Conservation (phyloP, 2,888 invertebrate genomes). For the Sipunculus nudus region DNA sequence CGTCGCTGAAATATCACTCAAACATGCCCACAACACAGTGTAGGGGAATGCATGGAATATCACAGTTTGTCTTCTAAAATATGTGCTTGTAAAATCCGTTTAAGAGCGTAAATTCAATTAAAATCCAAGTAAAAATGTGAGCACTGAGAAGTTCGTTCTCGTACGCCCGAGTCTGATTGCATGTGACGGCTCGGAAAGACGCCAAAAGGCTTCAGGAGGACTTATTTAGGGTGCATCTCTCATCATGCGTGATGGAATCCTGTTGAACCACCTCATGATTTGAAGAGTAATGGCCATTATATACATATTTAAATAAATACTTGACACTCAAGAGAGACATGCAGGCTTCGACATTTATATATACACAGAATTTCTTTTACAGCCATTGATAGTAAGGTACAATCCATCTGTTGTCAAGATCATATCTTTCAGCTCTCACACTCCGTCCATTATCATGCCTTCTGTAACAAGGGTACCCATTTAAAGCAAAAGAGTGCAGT, state of each 20-base stretch:
- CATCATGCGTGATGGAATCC: conserved; percentile 38
- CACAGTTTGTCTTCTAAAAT: no score
- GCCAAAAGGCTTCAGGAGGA: conserved; percentile 54
- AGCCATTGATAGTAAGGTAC: conserved; percentile 63
- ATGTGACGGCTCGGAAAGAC: conserved; percentile 39
- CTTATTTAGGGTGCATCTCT: conserved; percentile 56
- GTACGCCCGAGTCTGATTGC: no score
- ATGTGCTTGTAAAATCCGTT: no score
- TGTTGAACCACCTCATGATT: conserved; percentile 11
- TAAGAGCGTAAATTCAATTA: no score
- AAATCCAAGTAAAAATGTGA: no score
- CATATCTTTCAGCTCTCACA: not conserved
- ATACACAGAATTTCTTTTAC: conserved; percentile 51
- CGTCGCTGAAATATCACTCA: no score
- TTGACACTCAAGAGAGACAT: conserved; percentile 43
- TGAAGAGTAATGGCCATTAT: conserved; percentile 47
- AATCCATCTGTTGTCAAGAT: conserved; percentile 57
- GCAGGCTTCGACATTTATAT: conserved; percentile 64
- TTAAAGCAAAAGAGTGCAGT: conserved; percentile 3
- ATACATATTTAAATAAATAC: conserved; percentile 57
- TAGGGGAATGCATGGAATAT: no score
- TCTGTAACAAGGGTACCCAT: conserved; percentile 20
- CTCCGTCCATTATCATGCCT: conserved; percentile 1
- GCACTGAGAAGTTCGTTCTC: no score
- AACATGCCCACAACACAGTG: no score